phyloP scores from a whole-genome alignment of 1,140 invertebrate genomes.

The Penaeus japonicus region DNA sequence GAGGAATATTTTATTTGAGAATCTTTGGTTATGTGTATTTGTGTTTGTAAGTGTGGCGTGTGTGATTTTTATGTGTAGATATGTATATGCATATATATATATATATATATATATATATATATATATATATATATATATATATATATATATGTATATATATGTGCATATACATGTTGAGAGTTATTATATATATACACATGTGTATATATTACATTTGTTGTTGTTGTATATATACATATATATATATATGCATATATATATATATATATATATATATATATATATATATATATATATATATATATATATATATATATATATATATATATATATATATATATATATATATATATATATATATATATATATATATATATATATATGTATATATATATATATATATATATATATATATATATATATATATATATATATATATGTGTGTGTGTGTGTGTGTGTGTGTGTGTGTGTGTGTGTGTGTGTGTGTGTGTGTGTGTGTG shows the following conservation, averaged over 20 bases:
- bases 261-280: not conserved
- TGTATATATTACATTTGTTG: not conserved
- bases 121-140: not conserved
- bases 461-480: too few relatives aligned
- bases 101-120: slow-evolving; percentile 14
- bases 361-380: slow-evolving; percentile 8
- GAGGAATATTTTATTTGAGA: too few relatives aligned
- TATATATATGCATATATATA: not conserved
- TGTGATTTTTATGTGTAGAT: not conserved
- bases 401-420: not conserved
- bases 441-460: too few relatives aligned
- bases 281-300: not conserved
- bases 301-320: slow-evolving; percentile 11
- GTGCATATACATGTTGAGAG: not conserved
- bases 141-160: not conserved
- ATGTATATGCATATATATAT: not conserved
- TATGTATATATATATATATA: not conserved
- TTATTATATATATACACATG: not conserved
- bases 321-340: not conserved
- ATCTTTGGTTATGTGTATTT: too few relatives aligned
- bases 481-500: too few relatives aligned
- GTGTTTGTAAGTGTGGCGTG: not conserved
- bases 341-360: slow-evolving; percentile 18
- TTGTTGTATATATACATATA: not conserved
- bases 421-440: not conserved